These are phyloP conservation scores for Sapayoa aenigma DNA, from an alignment of 2,113 vertebrate species.

Conservation along the genomic window DNA sequence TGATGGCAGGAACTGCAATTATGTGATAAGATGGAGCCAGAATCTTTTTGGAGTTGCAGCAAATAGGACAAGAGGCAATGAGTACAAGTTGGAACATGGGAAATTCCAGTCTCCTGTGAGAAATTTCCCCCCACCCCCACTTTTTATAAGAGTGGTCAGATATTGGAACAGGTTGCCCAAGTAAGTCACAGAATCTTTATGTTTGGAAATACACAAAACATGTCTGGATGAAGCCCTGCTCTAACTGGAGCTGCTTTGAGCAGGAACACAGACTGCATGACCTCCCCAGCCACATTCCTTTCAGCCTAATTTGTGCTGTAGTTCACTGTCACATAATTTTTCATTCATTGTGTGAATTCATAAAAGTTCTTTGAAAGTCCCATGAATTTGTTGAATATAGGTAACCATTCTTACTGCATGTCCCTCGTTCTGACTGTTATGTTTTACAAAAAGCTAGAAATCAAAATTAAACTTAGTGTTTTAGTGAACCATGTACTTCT, in stretches of 20 bases:
- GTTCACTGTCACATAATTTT: background rate
- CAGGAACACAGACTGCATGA: background rate
- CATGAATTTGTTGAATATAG: background rate
- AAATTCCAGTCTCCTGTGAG: background rate
- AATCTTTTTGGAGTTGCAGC: background rate
- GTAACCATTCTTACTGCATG: background rate
- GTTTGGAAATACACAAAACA: background rate
- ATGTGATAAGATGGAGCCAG: constrained; percentile 21
- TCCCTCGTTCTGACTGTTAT: background rate
- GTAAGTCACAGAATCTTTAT: background rate
- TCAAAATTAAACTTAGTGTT: background rate
- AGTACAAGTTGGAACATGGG: background rate
- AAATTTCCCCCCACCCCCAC: background rate
- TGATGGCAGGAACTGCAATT: background rate
- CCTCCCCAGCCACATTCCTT: background rate
- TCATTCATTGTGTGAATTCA: background rate
- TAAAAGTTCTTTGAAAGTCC: background rate
- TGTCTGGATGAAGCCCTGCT: background rate
- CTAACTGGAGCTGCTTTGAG: background rate
- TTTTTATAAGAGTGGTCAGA: background rate
- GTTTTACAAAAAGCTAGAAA: background rate
- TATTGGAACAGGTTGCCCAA: background rate
- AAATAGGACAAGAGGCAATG: background rate
- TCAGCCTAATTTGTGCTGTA: background rate
- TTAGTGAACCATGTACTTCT: background rate